Percentiles rank a stretch among this genome's conserved stretches.
phyloP scores from a whole-genome alignment of 2,888 invertebrate species.

The Seira ritae region DNA sequence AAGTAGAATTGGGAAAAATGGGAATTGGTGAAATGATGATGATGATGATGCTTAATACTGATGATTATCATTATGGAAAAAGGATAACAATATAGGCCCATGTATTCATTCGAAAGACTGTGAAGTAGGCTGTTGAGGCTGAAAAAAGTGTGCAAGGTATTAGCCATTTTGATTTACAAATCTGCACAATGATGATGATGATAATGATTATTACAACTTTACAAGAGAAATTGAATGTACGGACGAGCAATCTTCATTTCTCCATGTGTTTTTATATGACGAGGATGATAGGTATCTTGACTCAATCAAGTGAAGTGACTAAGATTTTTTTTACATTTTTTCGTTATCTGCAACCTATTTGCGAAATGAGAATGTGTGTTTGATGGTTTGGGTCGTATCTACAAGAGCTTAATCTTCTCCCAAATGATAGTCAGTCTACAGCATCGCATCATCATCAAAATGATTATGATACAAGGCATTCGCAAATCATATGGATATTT shows the following conservation, averaged over 20 bases:
- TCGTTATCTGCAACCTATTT: background rate
- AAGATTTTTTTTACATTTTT: background rate
- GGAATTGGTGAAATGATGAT: conserved; percentile 11
- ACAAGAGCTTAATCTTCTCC: background rate
- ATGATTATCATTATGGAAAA: conserved; percentile 22
- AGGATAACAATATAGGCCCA: conserved; percentile 16
- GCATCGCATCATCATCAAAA: no score
- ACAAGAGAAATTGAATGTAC: background rate
- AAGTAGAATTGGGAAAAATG: background rate
- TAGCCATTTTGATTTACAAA: conserved; percentile 13
- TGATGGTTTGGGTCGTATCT: background rate
- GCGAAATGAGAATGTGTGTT: background rate
- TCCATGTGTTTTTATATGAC: background rate
- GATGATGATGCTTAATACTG: background rate
- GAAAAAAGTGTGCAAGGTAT: conserved; percentile 15
- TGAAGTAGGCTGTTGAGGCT: background rate
- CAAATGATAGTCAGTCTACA: no score
- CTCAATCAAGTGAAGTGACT: conserved; percentile 7
- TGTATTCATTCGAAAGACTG: background rate
- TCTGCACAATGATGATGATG: background rate
- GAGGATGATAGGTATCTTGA: background rate
- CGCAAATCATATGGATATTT: background rate
- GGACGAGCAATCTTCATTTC: background rate
- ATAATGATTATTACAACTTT: conserved; percentile 5
- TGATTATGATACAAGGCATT: background rate